Conservation (phyloP, 2,113 vertebrate genomes). For the Limanda limanda region DNA sequence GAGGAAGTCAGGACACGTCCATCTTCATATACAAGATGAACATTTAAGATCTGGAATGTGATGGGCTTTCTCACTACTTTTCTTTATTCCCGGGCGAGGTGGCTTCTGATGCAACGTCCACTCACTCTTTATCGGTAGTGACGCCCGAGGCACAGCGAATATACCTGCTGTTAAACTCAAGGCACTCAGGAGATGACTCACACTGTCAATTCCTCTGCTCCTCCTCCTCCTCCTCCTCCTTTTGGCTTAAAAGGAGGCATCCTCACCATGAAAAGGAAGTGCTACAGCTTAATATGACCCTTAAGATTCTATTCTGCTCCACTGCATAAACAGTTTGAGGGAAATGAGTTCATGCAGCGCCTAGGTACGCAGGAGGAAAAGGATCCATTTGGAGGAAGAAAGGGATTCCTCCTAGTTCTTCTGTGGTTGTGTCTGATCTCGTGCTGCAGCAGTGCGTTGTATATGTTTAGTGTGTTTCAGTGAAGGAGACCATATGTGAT, state of each 20-base stretch:
- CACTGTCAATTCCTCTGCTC: constrained; percentile 26
- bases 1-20: no score
- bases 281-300: constrained; percentile 35
- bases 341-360: constrained; percentile 47
- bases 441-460: constrained; percentile 3
- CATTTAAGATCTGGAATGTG: background rate
- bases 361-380: constrained; percentile 43
- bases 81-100: background rate
- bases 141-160: constrained; percentile 12
- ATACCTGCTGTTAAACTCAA: constrained; percentile 27
- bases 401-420: constrained; percentile 48
- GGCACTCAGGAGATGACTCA: constrained; percentile 56
- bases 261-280: constrained; percentile 22
- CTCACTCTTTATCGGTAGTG: constrained; percentile 31
- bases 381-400: constrained; percentile 41
- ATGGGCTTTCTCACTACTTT: background rate
- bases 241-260: constrained; percentile 27
- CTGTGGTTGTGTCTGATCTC: constrained; percentile 58
- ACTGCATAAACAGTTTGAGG: constrained; percentile 22
- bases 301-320: constrained; percentile 20
- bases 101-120: background rate
- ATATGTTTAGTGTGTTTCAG: constrained; percentile 18
- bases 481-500: constrained; percentile 41
- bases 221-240: constrained; percentile 2
- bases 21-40: background rate